phyloP scores from a whole-genome alignment of 2,113 vertebrate genomes.

The Entomyzon cyanotis region DNA sequence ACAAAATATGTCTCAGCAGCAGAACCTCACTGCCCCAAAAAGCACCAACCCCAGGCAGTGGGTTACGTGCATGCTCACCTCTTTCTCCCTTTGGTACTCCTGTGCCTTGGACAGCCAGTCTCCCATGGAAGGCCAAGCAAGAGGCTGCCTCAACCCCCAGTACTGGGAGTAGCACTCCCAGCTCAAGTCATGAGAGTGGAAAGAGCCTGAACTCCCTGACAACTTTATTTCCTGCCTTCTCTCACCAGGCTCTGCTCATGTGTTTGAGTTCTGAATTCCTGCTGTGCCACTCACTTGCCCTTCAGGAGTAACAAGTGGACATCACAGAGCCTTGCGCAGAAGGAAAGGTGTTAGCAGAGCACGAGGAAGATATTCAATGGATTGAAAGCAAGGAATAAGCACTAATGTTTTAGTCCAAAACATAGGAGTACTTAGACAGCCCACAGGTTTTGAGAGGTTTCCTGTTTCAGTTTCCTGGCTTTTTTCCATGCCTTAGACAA shows the following conservation, averaged over 20 bases:
- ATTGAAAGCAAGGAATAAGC: background rate
- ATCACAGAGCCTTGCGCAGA: background rate
- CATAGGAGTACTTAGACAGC: fast-evolving
- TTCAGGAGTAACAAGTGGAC: background rate
- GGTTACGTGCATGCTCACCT: background rate
- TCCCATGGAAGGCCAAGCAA: background rate
- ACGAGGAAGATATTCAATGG: background rate
- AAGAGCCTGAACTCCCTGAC: background rate
- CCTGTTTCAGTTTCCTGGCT: background rate
- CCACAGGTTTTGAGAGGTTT: background rate
- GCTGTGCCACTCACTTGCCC: background rate
- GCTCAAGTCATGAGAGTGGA: background rate
- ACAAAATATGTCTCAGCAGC: background rate
- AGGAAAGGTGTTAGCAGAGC: background rate
- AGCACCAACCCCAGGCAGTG: background rate
- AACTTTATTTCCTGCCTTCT: background rate
- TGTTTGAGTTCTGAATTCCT: background rate
- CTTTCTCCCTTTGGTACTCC: background rate
- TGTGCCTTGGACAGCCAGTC: background rate
- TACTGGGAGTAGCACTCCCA: background rate
- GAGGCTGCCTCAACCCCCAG: background rate
- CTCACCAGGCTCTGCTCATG: background rate
- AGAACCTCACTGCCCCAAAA: background rate
- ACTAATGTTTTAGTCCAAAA: background rate
- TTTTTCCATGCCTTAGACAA: background rate